A percentile compares a stretch with the other conserved stretches of the same genome.
These are phyloP conservation scores for Ephialtes manifestator DNA, from an alignment of 2,888 invertebrate genomes.

Conservation along the genomic window DNA sequence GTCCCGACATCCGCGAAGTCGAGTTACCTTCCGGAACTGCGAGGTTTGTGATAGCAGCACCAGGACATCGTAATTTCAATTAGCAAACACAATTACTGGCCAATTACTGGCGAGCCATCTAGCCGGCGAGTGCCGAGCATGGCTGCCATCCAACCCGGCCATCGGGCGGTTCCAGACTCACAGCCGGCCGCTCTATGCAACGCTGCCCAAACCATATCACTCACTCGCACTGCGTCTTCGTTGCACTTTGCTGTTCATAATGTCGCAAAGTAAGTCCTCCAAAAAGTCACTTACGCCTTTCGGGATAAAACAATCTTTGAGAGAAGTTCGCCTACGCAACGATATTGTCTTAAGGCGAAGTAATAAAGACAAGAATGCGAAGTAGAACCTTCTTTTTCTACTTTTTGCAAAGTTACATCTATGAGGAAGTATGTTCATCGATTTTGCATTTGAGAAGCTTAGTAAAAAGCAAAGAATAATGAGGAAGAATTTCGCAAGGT, in stretches of 20 bases:
- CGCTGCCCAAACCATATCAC: conserved; percentile 13
- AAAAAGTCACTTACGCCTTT: not conserved
- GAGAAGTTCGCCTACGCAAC: not conserved
- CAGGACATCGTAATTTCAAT: conserved; percentile 80
- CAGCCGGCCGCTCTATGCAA: conserved; percentile 3
- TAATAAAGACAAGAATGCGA: not conserved
- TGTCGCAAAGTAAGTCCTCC: not conserved
- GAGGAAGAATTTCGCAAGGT: too few relatives aligned
- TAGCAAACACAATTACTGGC: conserved; percentile 82
- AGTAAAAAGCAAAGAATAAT: too few relatives aligned
- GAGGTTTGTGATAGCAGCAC: conserved; percentile 45
- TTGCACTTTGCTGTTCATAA: conserved; percentile 26
- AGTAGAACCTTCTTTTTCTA: not conserved
- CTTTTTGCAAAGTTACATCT: too few relatives aligned
- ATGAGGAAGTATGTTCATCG: too few relatives aligned
- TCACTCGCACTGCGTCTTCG: conserved; percentile 46
- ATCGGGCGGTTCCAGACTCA: conserved; percentile 40
- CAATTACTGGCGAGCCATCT: conserved; percentile 77
- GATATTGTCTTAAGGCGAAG: not conserved
- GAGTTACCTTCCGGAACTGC: conserved; percentile 55
- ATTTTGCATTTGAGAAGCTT: too few relatives aligned
- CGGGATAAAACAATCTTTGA: not conserved
- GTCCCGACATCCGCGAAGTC: conserved; percentile 45
- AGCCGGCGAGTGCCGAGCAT: conserved; percentile 43
- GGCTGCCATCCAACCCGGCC: conserved; percentile 44